Percentiles rank a stretch among this genome's conserved stretches.
phyloP scores from a whole-genome alignment of 2,113 vertebrate species.

The Ochotona princeps region DNA sequence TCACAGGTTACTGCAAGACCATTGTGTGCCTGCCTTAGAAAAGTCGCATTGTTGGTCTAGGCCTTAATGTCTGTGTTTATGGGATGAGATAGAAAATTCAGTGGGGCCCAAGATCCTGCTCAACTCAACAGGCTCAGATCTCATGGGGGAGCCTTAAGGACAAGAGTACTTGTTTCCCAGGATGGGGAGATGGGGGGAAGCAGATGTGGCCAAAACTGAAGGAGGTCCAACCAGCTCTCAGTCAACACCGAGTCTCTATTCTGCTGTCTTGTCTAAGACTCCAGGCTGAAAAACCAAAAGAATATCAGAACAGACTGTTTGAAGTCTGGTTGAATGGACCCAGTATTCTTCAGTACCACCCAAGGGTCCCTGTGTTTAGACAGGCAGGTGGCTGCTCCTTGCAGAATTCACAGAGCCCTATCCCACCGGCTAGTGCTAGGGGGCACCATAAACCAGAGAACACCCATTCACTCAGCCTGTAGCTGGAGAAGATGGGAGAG shows the following conservation, averaged over 20 bases:
- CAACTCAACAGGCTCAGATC: not conserved
- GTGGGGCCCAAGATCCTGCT: not conserved
- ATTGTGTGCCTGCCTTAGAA: not conserved
- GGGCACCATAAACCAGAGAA: constrained; percentile 85
- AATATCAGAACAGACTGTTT: not conserved
- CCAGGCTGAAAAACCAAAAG: not conserved
- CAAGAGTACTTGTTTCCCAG: not conserved
- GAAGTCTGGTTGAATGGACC: not conserved
- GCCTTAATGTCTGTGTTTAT: not conserved
- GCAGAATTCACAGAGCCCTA: not conserved
- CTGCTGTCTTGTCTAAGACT: not conserved
- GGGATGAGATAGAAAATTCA: not conserved
- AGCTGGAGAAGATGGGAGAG: not conserved
- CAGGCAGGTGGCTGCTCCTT: not conserved
- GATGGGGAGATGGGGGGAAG: not conserved
- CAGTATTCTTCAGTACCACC: too few relatives aligned
- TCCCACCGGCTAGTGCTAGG: constrained; percentile 80
- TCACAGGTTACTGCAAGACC: not conserved
- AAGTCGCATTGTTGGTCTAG: not conserved
- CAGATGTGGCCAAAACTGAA: not conserved
- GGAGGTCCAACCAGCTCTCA: not conserved
- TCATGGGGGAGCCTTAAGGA: not conserved
- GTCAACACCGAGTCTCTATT: fast-evolving
- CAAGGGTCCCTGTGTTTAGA: not conserved
- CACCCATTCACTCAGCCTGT: not conserved